These are phyloP conservation scores for Cettia cetti DNA, from an alignment of 2,113 vertebrate genomes.

Conservation along the genomic window DNA sequence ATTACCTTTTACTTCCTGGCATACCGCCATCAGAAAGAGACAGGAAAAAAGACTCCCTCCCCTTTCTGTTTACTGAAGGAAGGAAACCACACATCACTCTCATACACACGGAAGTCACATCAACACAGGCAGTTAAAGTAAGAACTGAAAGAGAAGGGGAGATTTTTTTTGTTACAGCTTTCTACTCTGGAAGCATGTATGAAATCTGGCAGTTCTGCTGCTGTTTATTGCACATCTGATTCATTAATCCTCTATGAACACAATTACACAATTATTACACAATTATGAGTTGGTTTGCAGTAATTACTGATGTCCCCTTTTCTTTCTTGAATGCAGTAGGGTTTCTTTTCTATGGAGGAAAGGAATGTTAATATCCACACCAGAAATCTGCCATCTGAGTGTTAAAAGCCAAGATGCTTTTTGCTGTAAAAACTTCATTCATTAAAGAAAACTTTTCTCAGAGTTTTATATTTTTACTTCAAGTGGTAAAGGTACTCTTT, in stretches of 20 bases:
- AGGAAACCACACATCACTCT: background rate
- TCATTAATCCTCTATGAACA: background rate
- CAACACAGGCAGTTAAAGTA: background rate
- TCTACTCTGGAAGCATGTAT: background rate
- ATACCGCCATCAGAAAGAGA: background rate
- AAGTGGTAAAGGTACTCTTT: background rate
- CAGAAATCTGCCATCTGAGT: background rate
- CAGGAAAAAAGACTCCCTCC: background rate
- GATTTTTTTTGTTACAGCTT: background rate
- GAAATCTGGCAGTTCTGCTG: background rate
- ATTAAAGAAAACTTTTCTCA: background rate
- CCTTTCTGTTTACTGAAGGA: background rate
- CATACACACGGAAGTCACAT: background rate
- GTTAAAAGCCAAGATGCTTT: background rate
- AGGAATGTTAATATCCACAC: background rate
- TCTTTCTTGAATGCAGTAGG: background rate
- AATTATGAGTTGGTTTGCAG: background rate
- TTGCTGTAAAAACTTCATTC: background rate
- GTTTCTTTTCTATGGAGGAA: background rate
- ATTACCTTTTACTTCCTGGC: background rate
- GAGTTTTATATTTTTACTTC: background rate
- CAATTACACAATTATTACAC: background rate
- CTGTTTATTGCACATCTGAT: fast-evolving
- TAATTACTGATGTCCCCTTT: background rate
- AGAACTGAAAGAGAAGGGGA: background rate